Percentiles rank a stretch among this genome's conserved stretches.
phyloP scores from a whole-genome alignment of 2,113 vertebrate genomes.

The Strigops habroptila region DNA sequence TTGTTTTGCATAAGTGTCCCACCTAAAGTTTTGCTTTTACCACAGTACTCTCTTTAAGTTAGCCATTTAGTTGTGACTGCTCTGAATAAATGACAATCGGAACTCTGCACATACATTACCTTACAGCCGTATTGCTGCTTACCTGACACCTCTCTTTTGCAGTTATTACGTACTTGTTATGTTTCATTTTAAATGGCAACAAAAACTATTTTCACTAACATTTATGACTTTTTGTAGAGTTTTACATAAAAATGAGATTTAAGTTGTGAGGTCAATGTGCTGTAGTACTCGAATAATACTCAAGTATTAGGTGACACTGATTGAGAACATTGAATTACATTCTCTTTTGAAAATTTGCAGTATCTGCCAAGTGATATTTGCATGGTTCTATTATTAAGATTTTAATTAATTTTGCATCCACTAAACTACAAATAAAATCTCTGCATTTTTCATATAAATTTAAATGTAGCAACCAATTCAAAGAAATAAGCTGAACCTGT shows the following conservation, averaged over 20 bases:
- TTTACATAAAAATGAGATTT: neutral
- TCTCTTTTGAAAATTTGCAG: neutral
- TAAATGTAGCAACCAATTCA: neutral
- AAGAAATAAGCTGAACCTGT: neutral
- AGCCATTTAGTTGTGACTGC: neutral
- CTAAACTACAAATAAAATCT: neutral
- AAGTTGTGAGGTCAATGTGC: neutral
- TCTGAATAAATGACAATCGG: neutral
- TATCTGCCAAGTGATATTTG: neutral
- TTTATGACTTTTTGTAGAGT: neutral
- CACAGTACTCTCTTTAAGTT: neutral
- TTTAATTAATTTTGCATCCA: neutral
- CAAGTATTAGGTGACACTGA: neutral
- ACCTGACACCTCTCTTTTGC: neutral
- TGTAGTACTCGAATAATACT: neutral
- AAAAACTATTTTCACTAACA: neutral
- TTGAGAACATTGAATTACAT: neutral
- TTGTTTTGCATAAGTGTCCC: neutral
- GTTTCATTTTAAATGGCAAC: neutral
- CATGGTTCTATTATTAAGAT: neutral
- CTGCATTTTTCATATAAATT: neutral
- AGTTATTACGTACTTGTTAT: neutral
- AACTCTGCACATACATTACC: neutral
- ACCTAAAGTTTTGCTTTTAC: neutral
- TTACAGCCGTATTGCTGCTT: neutral